Evolutionary conservation across 64 coral and sea anemone species (phyloP).

Genomic region (Astreopora myriophthalma): DNA sequence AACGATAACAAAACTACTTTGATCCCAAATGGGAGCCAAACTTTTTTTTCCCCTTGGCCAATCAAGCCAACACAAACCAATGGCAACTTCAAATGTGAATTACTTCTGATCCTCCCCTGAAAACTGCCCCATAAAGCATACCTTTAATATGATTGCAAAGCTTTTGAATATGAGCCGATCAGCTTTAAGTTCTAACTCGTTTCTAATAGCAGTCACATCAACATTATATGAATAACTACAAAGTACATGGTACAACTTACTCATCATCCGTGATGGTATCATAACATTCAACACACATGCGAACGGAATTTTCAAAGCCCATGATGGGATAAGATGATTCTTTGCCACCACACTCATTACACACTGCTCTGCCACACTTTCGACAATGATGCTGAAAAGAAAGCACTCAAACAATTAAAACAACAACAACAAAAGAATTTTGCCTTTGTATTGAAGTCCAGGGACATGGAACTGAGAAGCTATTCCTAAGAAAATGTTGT

Average conservation of each 20-base stretch:
- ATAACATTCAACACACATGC: conserved; percentile 87
- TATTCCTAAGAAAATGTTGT: too few relatives aligned
- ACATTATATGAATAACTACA: not conserved
- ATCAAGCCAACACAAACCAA: too few relatives aligned
- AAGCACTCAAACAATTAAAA: not conserved
- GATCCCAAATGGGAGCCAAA: too few relatives aligned
- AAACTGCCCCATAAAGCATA: too few relatives aligned
- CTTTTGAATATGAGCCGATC: not conserved
- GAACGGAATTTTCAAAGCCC: conserved; percentile 95
- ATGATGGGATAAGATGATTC: conserved; percentile 86
- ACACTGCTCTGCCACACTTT: conserved; percentile 94
- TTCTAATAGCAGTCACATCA: not conserved
- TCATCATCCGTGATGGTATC: conserved; percentile 88
- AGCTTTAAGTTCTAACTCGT: not conserved
- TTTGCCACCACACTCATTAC: conserved; percentile 81
- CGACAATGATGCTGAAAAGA: conserved; percentile 92
- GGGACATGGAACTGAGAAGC: too few relatives aligned
- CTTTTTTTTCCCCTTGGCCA: too few relatives aligned
- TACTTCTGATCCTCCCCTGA: too few relatives aligned
- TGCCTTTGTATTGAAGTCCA: too few relatives aligned
- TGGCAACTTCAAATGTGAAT: too few relatives aligned
- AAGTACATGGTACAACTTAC: conserved; percentile 51
- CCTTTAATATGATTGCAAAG: too few relatives aligned
- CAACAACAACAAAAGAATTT: not conserved
- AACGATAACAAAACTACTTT: too few relatives aligned